These are phyloP conservation scores for Pogonomyrmex barbatus DNA, from an alignment of 1,140 invertebrate species.

Conservation along the genomic window DNA sequence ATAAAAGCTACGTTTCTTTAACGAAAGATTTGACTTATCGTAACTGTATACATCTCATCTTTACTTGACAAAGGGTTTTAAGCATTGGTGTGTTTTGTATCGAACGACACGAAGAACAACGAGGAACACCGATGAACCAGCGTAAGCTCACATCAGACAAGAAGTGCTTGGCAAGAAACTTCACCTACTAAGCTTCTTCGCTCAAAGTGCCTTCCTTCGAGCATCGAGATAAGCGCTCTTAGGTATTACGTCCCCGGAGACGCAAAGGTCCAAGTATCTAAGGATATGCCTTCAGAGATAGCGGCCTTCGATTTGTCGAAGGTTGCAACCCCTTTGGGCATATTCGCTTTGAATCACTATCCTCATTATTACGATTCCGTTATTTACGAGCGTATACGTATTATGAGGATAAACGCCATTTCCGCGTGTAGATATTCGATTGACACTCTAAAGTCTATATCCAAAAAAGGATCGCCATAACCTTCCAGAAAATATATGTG, in stretches of 20 bases:
- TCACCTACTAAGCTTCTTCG: slow-evolving; percentile 64
- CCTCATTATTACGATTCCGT: slow-evolving; percentile 30
- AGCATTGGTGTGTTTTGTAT: slow-evolving; percentile 52
- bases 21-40: slow-evolving; percentile 7
- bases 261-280: slow-evolving; percentile 44
- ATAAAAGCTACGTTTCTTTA: background rate
- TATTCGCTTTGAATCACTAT: slow-evolving; percentile 56
- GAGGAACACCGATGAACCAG: slow-evolving; percentile 50
- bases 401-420: background rate
- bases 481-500: slow-evolving; percentile 39
- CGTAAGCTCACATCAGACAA: slow-evolving; percentile 60
- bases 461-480: slow-evolving; percentile 1
- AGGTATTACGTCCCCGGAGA: slow-evolving; percentile 60
- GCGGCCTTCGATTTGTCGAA: slow-evolving; percentile 57
- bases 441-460: background rate
- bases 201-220: slow-evolving; percentile 60
- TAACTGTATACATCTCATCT: background rate
- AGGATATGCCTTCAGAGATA: slow-evolving; percentile 48
- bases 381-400: slow-evolving; percentile 39
- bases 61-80: slow-evolving; percentile 29
- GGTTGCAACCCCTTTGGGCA: slow-evolving; percentile 48
- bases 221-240: slow-evolving; percentile 65
- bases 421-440: background rate
- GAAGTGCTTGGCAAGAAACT: slow-evolving; percentile 61
- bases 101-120: slow-evolving; percentile 32